Percentiles rank a stretch among this genome's conserved stretches.
These are phyloP conservation scores for Phymatocera aterrima DNA, from an alignment of 2,888 invertebrate species.

Conservation along the genomic window DNA sequence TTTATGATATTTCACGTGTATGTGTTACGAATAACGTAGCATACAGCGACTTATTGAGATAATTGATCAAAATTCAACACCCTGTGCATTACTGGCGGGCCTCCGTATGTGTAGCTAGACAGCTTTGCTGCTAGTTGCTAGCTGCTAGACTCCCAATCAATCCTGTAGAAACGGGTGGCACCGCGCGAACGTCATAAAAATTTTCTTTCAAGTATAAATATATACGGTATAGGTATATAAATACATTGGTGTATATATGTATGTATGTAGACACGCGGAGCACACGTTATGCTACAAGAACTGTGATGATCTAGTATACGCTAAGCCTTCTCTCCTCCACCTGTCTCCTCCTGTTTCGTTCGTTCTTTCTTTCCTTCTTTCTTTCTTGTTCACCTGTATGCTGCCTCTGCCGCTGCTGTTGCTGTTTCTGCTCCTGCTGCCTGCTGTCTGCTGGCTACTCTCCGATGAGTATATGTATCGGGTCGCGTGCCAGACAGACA, in stretches of 20 bases:
- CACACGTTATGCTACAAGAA: conserved; percentile 6
- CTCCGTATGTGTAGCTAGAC: no score
- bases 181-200: conserved; percentile 17
- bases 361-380: no score
- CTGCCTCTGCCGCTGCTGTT: no score
- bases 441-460: not conserved
- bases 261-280: not conserved
- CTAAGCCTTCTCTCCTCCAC: conserved; percentile 16
- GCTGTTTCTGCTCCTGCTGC: not conserved
- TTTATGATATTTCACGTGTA: not conserved
- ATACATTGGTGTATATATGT: no score
- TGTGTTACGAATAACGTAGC: not conserved
- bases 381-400: no score
- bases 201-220: not conserved
- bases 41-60: not conserved
- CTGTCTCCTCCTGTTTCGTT: conserved; percentile 7
- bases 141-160: conserved; percentile 36
- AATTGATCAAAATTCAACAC: not conserved
- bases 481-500: conserved; percentile 41
- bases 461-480: not conserved
- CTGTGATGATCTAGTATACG: conserved; percentile 1
- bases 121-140: not conserved
- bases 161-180: conserved; percentile 9
- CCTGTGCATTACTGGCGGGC: not conserved
- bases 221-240: no score